Percentiles rank a stretch among this genome's conserved stretches.
Conservation (phyloP, 2,113 vertebrate genomes). For the Todiramphus saurophagus region DNA sequence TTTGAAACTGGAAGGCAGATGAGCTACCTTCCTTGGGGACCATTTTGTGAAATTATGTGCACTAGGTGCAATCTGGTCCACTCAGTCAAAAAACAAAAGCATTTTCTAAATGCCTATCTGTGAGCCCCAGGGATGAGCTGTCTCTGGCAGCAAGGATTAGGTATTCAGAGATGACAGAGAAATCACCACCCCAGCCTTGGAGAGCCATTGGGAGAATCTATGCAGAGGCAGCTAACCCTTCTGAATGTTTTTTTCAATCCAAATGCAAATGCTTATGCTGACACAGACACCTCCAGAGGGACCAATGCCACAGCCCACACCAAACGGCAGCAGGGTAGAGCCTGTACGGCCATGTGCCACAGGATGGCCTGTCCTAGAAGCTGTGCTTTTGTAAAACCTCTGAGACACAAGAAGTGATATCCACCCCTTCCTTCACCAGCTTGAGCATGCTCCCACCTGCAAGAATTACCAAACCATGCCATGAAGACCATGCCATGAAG, state of each 20-base stretch:
- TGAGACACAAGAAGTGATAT: background rate
- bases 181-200: background rate
- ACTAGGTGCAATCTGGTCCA: background rate
- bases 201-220: background rate
- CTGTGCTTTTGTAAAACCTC: background rate
- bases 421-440: background rate
- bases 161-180: background rate
- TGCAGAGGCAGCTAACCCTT: background rate
- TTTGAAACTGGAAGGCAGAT: background rate
- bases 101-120: background rate
- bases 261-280: background rate
- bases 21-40: background rate
- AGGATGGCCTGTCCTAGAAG: background rate
- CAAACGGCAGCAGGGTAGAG: background rate
- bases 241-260: background rate
- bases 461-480: background rate
- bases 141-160: background rate
- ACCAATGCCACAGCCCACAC: background rate
- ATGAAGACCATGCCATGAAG: background rate
- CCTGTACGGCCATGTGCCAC: background rate
- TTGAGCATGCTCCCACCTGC: rapidly evolving
- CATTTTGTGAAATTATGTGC: background rate
- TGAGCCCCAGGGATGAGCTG: background rate
- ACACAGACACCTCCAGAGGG: background rate
- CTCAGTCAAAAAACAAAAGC: background rate